These are phyloP conservation scores for Trachelipus rathkii DNA, from an alignment of 1,140 invertebrate genomes.

Conservation along the genomic window DNA sequence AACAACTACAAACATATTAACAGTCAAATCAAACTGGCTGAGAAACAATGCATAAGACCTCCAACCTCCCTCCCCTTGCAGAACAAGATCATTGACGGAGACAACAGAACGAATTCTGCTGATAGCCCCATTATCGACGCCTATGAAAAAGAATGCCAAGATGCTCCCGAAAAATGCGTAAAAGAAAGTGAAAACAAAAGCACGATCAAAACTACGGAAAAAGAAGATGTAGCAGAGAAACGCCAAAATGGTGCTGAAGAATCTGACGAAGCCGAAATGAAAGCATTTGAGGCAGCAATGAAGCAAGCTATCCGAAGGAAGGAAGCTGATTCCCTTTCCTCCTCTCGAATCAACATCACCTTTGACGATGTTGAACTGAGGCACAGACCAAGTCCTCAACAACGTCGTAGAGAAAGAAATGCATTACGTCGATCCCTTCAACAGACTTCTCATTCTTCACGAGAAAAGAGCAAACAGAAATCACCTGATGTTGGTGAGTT, in stretches of 20 bases:
- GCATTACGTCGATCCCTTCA: background rate
- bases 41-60: background rate
- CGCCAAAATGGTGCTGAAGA: conserved; percentile 47
- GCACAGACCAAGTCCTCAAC: background rate
- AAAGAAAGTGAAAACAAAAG: conserved; percentile 49
- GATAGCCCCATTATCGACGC: conserved; percentile 42
- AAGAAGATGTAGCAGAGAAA: conserved; percentile 29
- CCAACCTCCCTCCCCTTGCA: conserved; percentile 22
- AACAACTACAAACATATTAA: conserved; percentile 25
- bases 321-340: background rate
- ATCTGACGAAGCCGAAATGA: background rate
- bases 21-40: background rate
- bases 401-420: background rate
- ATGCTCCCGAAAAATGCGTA: conserved; percentile 48
- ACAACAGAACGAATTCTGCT: conserved; percentile 25
- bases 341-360: background rate
- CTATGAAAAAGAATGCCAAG: conserved; percentile 42
- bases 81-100: conserved; percentile 14
- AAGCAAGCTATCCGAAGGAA: background rate
- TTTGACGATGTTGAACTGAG: background rate
- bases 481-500: background rate
- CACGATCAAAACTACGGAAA: conserved; percentile 14
- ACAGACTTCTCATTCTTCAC: background rate
- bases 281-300: background rate
- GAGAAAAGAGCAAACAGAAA: background rate